Percentiles rank a stretch among this genome's conserved stretches.
phyloP scores from a whole-genome alignment of 2,888 invertebrate genomes.

The Tipula helvola region DNA sequence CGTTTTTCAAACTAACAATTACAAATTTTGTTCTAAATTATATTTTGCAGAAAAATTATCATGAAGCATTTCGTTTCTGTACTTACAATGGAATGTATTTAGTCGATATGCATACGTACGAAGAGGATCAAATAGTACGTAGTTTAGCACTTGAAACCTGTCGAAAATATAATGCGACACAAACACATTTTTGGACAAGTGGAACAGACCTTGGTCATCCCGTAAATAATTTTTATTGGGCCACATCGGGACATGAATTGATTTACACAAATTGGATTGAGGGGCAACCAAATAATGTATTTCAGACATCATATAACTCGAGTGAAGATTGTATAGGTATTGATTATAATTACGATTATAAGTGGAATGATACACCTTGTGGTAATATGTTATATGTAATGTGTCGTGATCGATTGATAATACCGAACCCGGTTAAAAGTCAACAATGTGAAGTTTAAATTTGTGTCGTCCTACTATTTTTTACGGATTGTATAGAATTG shows the following conservation, averaged over 20 bases:
- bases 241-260: background rate
- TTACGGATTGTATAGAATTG: background rate
- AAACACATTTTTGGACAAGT: background rate
- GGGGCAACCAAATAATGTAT: background rate
- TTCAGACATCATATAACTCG: background rate
- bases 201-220: background rate
- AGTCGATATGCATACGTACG: background rate
- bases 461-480: background rate
- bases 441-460: background rate
- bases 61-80: background rate
- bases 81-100: background rate
- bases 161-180: background rate
- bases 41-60: background rate
- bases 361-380: background rate
- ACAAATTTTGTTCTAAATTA: background rate
- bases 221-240: background rate
- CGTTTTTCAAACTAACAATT: background rate
- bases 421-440: background rate
- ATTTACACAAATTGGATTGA: background rate
- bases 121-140: background rate
- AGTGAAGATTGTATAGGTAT: background rate
- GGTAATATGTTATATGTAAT: background rate
- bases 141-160: background rate
- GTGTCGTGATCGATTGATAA: background rate
- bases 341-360: background rate